A percentile compares a stretch with the other conserved stretches of the same genome.
These are phyloP conservation scores for Cynodonichthys magdalenae DNA, from an alignment of 2,797 vertebrate species.

Conservation along the genomic window DNA sequence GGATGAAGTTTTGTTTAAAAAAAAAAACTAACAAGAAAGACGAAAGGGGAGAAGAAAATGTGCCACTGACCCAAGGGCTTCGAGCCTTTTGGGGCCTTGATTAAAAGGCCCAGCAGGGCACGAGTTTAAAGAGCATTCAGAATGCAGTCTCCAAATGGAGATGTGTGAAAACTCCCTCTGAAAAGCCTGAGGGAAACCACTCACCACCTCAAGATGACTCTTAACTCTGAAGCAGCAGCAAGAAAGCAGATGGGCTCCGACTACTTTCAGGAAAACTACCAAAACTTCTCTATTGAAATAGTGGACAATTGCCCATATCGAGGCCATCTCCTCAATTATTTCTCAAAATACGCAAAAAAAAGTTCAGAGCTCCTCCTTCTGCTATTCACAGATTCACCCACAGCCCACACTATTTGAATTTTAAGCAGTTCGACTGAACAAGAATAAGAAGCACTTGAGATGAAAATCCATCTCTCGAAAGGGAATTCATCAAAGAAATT, in stretches of 20 bases:
- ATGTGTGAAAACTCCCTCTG: conserved; percentile 71
- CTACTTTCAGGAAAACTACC: conserved; percentile 68
- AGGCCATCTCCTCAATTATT: conserved; percentile 74
- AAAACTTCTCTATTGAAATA: conserved; percentile 58
- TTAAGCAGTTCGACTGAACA: conserved; percentile 73
- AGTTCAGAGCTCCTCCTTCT: conserved; percentile 63
- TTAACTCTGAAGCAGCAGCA: conserved; percentile 43
- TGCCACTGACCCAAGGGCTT: conserved; percentile 58
- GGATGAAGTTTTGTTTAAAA: conserved; percentile 51
- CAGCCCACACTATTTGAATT: conserved; percentile 75
- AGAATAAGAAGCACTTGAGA: conserved; percentile 74
- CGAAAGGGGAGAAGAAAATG: conserved; percentile 48
- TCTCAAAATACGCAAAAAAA: conserved; percentile 70
- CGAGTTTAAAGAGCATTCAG: conserved; percentile 72
- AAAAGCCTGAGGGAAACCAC: conserved; percentile 60
- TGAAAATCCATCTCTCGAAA: conserved; percentile 74
- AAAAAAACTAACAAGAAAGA: conserved; percentile 12
- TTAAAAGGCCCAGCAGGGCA: conserved; percentile 76
- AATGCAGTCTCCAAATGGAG: conserved; percentile 61
- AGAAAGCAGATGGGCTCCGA: conserved; percentile 65
- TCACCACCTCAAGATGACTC: conserved; percentile 32
- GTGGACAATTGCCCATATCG: conserved; percentile 72
- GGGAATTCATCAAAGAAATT: conserved; percentile 82
- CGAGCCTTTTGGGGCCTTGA: conserved; percentile 53
- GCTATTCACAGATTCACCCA: conserved; percentile 71